Conservation (phyloP, 2,113 vertebrate genomes). For the Falcunculus frontatus region DNA sequence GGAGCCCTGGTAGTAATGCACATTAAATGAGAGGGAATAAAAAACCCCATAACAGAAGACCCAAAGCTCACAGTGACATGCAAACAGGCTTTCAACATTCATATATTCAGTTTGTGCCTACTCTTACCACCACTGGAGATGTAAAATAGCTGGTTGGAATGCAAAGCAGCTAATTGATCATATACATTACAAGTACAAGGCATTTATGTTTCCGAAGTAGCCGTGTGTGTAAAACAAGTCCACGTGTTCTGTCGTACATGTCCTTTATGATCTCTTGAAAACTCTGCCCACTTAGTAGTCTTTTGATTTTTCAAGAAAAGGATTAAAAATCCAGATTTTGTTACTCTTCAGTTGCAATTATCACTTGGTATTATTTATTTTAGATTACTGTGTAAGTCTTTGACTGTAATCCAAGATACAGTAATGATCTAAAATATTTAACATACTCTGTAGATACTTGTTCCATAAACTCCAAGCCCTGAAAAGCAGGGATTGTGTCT, state of each 20-base stretch:
- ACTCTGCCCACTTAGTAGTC: not conserved
- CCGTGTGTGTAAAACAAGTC: not conserved
- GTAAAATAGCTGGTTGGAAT: slow-evolving; percentile 24
- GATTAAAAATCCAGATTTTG: not conserved
- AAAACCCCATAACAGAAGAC: not conserved
- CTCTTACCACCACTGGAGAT: not conserved
- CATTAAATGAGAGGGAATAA: not conserved
- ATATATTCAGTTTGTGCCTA: not conserved
- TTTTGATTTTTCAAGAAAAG: not conserved
- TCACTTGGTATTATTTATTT: not conserved
- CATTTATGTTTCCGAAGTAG: not conserved
- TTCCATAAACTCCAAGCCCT: slow-evolving; percentile 25
- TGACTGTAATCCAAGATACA: slow-evolving; percentile 27
- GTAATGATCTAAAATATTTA: slow-evolving; percentile 50
- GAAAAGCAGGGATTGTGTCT: slow-evolving; percentile 47
- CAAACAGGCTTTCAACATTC: not conserved
- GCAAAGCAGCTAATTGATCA: slow-evolving; percentile 42
- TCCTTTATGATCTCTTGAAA: not conserved
- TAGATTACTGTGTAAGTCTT: slow-evolving; percentile 12
- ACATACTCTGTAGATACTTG: slow-evolving; percentile 51
- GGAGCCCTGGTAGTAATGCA: not conserved
- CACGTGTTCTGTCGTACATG: not conserved
- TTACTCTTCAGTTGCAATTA: not conserved
- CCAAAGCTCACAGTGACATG: not conserved
- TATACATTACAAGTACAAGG: not conserved